Base-by-base conservation (phyloP, 2,113 vertebrate species). In the Pelobates fuscus region DNA sequence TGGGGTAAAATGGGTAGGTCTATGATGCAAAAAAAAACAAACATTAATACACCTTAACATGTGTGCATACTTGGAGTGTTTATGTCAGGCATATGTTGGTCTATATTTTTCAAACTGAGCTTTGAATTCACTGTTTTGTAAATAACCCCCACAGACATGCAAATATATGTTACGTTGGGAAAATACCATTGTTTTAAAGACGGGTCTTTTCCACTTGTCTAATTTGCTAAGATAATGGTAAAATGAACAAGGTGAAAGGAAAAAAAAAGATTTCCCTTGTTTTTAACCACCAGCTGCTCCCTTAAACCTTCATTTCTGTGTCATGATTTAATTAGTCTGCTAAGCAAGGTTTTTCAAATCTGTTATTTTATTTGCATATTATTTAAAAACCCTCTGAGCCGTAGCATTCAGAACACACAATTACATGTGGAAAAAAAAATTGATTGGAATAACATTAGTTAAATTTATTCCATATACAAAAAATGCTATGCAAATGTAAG, bases 401-500 rank as follows among this genome's bases (percentile, higher is more conserved):
- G 57, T 11, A n/a, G 52, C 25, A 24, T 27, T 46, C 55, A 44
- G 70, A 52, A 25, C 24, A 30, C 24, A 67, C 32, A 67, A 58
- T 59, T 24, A 49, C 37, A 46, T 46, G 52, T 41, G 43, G 64
- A 66, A 66, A 67, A 74, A n/a, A 66, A 66, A 67, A 75, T 43
- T 25, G 49, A 65, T 18, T 27, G 37, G 32, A 58, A 29, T 66
- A 58, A 75, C 32, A 67, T 46, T 46, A 54, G 54, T 46, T 29
- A 66, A 75, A 67, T 75, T 24, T 75, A 75, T 75, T 75, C 54
- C 62, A 75, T 66, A 66, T 44, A 75, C 49, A 67, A 58, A 75
- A 75, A 21, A 23, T 25, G 26, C 49, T 59, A 67, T 75, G 63
- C 63, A 59, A 75, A 75, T 59, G 32, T 20, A 25, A 44, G 23